Conservation (phyloP, 2,888 invertebrate species). For the Spisula solida region DNA sequence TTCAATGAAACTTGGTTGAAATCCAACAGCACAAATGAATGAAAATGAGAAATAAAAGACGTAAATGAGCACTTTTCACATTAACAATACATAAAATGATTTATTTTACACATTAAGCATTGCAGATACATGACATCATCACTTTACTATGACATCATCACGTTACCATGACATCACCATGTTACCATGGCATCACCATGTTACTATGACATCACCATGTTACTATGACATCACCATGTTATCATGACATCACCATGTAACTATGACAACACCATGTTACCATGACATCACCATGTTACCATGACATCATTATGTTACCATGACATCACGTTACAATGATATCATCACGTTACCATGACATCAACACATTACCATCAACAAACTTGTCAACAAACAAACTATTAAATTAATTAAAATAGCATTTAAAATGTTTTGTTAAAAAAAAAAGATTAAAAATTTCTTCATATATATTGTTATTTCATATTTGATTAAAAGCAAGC, state of each 20-base stretch:
- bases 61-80: constrained; percentile 26
- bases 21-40: background rate
- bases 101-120: constrained; percentile 11
- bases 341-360: no score
- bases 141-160: background rate
- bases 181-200: no score
- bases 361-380: no score
- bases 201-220: no score
- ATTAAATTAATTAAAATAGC: background rate
- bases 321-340: no score
- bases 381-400: background rate
- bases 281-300: no score
- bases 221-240: background rate
- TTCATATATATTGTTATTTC: background rate
- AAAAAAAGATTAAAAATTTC: background rate
- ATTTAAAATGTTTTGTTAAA: background rate
- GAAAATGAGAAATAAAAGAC: background rate
- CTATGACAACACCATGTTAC: no score
- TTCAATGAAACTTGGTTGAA: background rate
- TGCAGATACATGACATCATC: background rate
- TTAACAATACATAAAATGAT: constrained; percentile 6
- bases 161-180: no score
- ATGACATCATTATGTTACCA: no score
- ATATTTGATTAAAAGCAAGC: background rate
- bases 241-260: no score